These are phyloP conservation scores for Philotrypesis tridentata DNA, from an alignment of 1,140 invertebrate species.

Conservation along the genomic window DNA sequence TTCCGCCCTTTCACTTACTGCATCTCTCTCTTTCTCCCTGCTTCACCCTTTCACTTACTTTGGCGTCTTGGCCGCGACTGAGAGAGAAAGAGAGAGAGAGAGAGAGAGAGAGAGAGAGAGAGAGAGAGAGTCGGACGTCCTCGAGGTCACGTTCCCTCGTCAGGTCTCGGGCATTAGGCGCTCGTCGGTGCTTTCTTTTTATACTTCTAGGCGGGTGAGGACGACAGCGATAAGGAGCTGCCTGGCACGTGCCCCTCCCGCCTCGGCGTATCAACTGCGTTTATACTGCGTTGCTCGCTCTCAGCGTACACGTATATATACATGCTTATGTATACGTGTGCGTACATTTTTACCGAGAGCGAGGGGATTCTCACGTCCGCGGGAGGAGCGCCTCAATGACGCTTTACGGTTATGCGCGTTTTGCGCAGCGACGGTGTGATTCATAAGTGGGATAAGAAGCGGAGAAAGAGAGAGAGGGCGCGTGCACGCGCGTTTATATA, in stretches of 20 bases:
- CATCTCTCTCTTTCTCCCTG: conserved; percentile 25
- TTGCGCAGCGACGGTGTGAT: background rate
- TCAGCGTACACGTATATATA: background rate
- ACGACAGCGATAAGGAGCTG: conserved; percentile 58
- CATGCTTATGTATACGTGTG: background rate
- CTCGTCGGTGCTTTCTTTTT: conserved; percentile 51
- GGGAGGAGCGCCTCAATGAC: conserved; percentile 19
- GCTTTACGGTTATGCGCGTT: conserved; percentile 19
- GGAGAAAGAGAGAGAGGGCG: too few relatives aligned
- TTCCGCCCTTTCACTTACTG: conserved; percentile 49
- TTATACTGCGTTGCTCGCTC: background rate
- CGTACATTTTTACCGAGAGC: conserved; percentile 19
- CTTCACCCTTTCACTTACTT: conserved; percentile 40
- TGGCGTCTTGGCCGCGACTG: background rate
- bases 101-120: too few relatives aligned
- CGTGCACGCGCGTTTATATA: background rate
- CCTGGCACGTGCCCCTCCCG: conserved; percentile 49
- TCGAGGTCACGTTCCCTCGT: conserved; percentile 30
- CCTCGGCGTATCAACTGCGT: background rate
- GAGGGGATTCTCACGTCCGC: conserved; percentile 9
- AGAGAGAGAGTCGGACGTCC: background rate
- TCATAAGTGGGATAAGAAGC: conserved; percentile 12
- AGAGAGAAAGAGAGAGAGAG: too few relatives aligned
- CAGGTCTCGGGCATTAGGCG: conserved; percentile 32
- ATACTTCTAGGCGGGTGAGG: conserved; percentile 47